A percentile compares a stretch with the other conserved stretches of the same genome.
These are phyloP conservation scores for Cephalopterus ornatus DNA, from an alignment of 2,113 vertebrate genomes.

Conservation along the genomic window DNA sequence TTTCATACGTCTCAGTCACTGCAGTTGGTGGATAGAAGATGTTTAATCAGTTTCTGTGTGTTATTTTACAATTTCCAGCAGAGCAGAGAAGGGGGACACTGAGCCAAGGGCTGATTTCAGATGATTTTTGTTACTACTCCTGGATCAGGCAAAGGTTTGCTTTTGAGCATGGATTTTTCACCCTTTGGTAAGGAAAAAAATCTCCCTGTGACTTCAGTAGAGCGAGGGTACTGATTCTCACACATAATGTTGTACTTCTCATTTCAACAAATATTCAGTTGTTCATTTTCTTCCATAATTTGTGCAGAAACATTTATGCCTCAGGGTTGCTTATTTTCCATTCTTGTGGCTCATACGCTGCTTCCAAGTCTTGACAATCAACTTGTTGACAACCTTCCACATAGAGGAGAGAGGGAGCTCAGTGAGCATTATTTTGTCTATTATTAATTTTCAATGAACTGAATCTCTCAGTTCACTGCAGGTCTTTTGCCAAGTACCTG, in stretches of 20 bases:
- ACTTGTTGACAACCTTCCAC: background rate
- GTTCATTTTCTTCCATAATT: background rate
- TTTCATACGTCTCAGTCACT: background rate
- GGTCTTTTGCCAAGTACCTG: background rate
- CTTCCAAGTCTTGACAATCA: background rate
- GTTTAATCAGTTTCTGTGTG: background rate
- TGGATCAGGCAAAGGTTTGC: background rate
- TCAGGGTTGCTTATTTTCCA: background rate
- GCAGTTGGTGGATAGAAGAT: background rate
- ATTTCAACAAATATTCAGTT: background rate
- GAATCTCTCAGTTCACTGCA: background rate
- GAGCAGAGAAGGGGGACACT: background rate
- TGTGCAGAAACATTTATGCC: constrained; percentile 24
- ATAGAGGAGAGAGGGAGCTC: background rate
- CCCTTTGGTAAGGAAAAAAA: background rate
- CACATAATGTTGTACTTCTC: background rate
- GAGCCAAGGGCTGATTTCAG: background rate
- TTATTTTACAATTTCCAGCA: background rate
- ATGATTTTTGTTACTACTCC: background rate
- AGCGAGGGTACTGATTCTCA: background rate
- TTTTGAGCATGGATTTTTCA: background rate
- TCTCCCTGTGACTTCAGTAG: background rate
- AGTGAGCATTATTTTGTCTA: background rate
- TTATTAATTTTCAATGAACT: background rate
- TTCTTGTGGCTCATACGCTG: background rate